Percentiles rank a stretch among this genome's conserved stretches.
phyloP scores from a whole-genome alignment of 2,797 vertebrate genomes.

The Erithacus rubecula region DNA sequence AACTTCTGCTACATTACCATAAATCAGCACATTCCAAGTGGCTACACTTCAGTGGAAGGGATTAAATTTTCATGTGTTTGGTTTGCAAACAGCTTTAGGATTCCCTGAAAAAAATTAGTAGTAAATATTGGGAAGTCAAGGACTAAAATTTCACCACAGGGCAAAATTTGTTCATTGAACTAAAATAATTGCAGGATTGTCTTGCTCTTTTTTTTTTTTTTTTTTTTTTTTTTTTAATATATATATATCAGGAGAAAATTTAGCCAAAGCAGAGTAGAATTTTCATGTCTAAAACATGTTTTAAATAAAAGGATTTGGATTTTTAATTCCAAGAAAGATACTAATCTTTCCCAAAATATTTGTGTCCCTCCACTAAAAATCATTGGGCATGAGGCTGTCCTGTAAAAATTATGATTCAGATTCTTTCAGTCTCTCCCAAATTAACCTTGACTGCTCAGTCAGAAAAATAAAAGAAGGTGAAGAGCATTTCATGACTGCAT shows the following conservation, averaged over 20 bases:
- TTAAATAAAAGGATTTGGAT: neutral
- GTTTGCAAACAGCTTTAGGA: neutral
- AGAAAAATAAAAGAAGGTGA: neutral
- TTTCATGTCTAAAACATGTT: neutral
- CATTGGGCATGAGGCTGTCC: neutral
- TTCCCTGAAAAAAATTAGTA: neutral
- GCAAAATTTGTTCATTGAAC: neutral
- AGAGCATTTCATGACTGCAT: neutral
- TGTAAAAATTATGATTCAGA: neutral
- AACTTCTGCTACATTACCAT: neutral
- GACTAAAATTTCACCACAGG: neutral
- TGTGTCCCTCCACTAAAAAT: neutral
- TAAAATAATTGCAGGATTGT: neutral
- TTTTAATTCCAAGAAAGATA: neutral
- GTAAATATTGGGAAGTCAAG: neutral
- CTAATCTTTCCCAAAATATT: neutral
- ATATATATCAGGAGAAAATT: neutral
- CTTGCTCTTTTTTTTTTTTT: neutral
- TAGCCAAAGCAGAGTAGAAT: neutral
- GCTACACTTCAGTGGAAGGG: neutral
- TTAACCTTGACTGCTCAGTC: neutral
- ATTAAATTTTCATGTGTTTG: neutral
- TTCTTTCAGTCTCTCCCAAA: neutral
- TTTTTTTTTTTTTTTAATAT: too few relatives aligned
- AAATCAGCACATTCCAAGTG: neutral